Percentiles rank a stretch among this genome's conserved stretches.
Conservation (phyloP, 2,888 invertebrate genomes). For the Tridacna gigas region DNA sequence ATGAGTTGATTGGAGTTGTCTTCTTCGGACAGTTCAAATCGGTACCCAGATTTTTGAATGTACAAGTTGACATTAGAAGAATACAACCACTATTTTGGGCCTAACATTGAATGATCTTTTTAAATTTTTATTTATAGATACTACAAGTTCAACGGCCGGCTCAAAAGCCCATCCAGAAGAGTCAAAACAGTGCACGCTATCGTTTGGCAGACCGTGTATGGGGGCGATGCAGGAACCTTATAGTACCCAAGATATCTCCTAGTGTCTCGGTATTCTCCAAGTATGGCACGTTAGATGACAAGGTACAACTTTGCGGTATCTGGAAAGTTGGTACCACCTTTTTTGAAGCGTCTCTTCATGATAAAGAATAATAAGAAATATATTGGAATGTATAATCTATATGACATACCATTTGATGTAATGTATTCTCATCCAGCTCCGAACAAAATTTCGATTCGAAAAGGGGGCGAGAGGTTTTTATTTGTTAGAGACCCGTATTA, state of each 20-base stretch:
- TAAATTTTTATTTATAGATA: too few relatives aligned
- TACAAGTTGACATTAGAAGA: too few relatives aligned
- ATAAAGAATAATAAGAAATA: slow-evolving; percentile 26
- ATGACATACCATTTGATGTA: slow-evolving; percentile 36
- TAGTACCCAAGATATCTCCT: neutral
- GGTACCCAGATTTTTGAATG: too few relatives aligned
- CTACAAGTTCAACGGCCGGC: too few relatives aligned
- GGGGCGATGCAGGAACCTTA: neutral
- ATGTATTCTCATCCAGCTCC: neutral
- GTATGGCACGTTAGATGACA: slow-evolving; percentile 11
- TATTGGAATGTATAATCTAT: slow-evolving; percentile 32
- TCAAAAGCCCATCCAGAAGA: neutral
- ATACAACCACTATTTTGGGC: too few relatives aligned
- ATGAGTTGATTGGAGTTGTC: too few relatives aligned
- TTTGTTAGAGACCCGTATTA: slow-evolving; percentile 46
- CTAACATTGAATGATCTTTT: too few relatives aligned
- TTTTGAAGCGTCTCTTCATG: slow-evolving; percentile 44
- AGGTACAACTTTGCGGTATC: slow-evolving; percentile 36
- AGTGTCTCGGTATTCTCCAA: slow-evolving; percentile 7
- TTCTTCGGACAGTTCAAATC: too few relatives aligned
- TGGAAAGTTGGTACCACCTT: slow-evolving; percentile 56
- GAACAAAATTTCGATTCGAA: slow-evolving; percentile 1
- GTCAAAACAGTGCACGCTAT: neutral
- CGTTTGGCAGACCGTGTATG: neutral
- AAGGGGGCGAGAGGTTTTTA: slow-evolving; percentile 3